Conservation (phyloP, 2,888 invertebrate species). For the Archaeoteleia sp. region DNA sequence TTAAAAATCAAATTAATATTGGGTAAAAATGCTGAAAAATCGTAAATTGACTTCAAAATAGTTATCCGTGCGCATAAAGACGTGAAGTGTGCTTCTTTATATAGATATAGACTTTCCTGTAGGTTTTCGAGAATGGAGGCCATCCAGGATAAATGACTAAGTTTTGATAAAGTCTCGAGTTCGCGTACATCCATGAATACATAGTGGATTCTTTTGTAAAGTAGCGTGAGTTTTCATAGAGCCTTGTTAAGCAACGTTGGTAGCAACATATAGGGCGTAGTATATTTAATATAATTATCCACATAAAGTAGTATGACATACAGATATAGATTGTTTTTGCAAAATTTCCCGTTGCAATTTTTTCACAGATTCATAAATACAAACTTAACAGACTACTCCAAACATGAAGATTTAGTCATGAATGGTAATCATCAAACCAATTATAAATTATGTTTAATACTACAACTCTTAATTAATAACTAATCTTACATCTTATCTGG, state of each 20-base stretch:
- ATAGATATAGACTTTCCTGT: conserved; percentile 12
- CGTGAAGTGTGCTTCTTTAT: conserved; percentile 19
- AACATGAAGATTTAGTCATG: too few species aligned
- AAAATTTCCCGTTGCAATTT: too few species aligned
- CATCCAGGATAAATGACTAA: conserved; percentile 58
- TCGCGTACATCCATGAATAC: conserved; percentile 60
- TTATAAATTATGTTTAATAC: too few species aligned
- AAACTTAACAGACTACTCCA: too few species aligned
- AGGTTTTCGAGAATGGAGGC: conserved; percentile 15
- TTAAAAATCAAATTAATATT: conserved; percentile 13
- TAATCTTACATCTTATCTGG: too few species aligned
- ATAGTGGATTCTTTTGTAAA: conserved; percentile 52
- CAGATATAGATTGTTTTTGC: too few species aligned
- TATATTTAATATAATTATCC: too few species aligned
- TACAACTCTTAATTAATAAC: too few species aligned
- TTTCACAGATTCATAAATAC: too few species aligned
- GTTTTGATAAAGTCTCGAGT: conserved; percentile 62
- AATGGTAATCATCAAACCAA: too few species aligned
- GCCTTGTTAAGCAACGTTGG: conserved; percentile 18
- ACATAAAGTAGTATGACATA: too few species aligned
- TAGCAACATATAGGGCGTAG: conserved; percentile 33
- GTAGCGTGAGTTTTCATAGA: conserved; percentile 6
- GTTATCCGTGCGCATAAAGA: conserved; percentile 17
- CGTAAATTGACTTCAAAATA: conserved; percentile 17
- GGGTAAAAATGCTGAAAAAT: conserved; percentile 6